Evolutionary conservation across 2,797 vertebrate species (phyloP).

Genomic region (Semaprochilodus insignis): DNA sequence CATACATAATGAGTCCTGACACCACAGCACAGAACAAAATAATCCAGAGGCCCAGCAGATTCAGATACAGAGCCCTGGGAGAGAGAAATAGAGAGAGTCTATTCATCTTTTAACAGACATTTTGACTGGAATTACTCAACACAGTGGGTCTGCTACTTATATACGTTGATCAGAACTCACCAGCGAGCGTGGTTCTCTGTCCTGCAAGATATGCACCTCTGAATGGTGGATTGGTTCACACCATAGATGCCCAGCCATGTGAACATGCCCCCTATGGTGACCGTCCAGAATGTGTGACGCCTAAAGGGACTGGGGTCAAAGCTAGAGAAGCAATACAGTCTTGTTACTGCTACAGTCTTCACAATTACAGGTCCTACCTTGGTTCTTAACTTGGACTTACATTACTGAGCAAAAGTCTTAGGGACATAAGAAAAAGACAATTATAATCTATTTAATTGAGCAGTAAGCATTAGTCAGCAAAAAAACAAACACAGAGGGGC

Average conservation of each 20-base stretch:
- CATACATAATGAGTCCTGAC: constrained; percentile 85
- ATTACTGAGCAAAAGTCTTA: too few relatives aligned
- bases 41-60: constrained; percentile 80
- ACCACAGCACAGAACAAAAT: constrained; percentile 79
- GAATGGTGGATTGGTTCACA: constrained; percentile 86
- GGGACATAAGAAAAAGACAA: too few relatives aligned
- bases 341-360: background rate
- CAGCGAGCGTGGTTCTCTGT: constrained; percentile 82
- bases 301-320: constrained; percentile 81
- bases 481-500: too few relatives aligned
- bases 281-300: constrained; percentile 85
- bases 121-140: background rate
- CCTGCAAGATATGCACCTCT: constrained; percentile 86
- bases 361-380: background rate
- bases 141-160: background rate
- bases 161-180: constrained; percentile 70
- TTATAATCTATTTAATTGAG: too few relatives aligned
- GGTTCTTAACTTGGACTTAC: background rate
- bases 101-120: background rate
- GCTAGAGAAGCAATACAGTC: constrained; percentile 56
- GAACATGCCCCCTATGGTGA: constrained; percentile 81
- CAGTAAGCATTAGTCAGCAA: too few relatives aligned
- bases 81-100: background rate
- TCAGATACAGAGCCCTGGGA: constrained; percentile 87
- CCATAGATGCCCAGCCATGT: constrained; percentile 87